Evolutionary conservation across 2,797 vertebrate genomes (phyloP).

Genomic region (Enteromius argenteus): DNA sequence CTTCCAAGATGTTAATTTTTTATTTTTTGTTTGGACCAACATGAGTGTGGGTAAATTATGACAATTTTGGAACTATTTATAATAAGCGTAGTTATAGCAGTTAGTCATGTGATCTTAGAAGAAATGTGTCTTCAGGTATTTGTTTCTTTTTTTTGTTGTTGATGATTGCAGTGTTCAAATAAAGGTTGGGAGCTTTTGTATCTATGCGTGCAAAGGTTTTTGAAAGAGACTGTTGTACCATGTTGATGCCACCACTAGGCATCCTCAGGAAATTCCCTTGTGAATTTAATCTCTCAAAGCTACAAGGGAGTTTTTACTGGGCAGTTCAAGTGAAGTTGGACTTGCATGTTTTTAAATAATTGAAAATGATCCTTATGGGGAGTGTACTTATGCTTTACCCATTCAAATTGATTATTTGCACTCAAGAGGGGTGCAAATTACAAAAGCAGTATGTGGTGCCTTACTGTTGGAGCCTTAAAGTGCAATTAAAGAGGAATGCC

Average conservation of each 20-base stretch:
- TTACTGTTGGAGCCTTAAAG: not conserved
- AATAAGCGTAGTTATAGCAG: not conserved
- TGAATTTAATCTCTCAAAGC: not conserved
- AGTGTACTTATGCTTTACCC: not conserved
- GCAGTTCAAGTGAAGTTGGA: not conserved
- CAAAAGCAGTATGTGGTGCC: not conserved
- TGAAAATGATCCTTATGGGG: not conserved
- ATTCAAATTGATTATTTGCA: not conserved
- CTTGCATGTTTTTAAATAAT: not conserved
- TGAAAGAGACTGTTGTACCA: not conserved
- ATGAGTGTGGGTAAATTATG: not conserved
- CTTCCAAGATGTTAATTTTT: not conserved
- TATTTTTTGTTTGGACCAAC: not conserved
- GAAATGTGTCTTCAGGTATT: not conserved
- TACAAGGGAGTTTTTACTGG: not conserved
- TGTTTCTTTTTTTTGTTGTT: not conserved
- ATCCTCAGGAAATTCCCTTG: not conserved
- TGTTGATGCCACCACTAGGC: not conserved
- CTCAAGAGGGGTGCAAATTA: not conserved
- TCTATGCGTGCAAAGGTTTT: not conserved
- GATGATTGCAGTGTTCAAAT: not conserved
- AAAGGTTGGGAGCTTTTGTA: not conserved
- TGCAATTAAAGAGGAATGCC: not conserved
- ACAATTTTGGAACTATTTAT: not conserved
- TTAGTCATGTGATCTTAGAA: not conserved